Base-by-base conservation (phyloP, 92 coral and sea anemone genomes). In the Chrysogorgia sp. region DNA sequence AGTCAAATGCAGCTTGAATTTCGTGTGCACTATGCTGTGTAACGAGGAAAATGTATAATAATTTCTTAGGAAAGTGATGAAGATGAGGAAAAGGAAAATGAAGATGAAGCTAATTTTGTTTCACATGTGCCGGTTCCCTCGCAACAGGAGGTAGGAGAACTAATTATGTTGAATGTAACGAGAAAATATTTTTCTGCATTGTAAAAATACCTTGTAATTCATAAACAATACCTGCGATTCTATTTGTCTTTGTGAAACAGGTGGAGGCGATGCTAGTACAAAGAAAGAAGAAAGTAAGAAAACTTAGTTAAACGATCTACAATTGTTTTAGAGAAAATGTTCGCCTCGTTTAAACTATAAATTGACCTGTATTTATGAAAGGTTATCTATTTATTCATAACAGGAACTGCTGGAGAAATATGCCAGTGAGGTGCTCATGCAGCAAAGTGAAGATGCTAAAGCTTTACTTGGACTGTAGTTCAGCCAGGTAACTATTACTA, bases 111-210 rank as follows among this genome's bases (percentile, higher is more conserved):
- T 0, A 92, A 86, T 49, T 93, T 93, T 78, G 98, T 93, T 8
- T 92, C 98, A 19, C 98, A 93, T 47, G 98, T 93, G 2, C 98
- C 98, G 0, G 98, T 93, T 2, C 98, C 98, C 1, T 91, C 98
- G 41, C 98, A 93, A 71, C 87, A 93, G 60, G 98, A 93, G 98
- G 98, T 93, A 29, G n/a, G 75, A 56, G 0, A 19, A 2, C n/a
- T n/a, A n/a, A n/a, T n/a, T 13, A 30, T 19, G 3, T 26, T 30
- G 56, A 17, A 22, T 48, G 15, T 48, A 6, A 45, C 52, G 19
- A 45, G 19, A 22, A 48, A 14, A 22, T 22, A 48, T 1, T 14
- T 5, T 17, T 48, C 1, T 48, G 15, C 56, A 22, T 48, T 48
- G 56, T 17, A 5, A 48, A 2, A 22, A 14, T 48, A 22, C 56